Evolutionary conservation across 2,113 vertebrate species (phyloP).

Genomic region (Galeopterus variegatus): DNA sequence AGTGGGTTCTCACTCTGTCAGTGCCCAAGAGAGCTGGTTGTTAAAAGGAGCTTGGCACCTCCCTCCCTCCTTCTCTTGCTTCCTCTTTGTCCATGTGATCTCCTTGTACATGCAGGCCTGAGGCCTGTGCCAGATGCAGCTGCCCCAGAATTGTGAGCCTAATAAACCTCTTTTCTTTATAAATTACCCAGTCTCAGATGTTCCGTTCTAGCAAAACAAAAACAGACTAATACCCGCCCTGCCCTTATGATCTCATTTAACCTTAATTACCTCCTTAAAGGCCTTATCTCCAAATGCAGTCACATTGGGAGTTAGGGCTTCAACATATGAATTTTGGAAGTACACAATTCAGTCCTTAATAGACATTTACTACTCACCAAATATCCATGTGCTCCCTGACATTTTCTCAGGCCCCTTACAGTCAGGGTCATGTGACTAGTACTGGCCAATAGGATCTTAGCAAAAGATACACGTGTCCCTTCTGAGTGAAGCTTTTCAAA

Average conservation of each 20-base stretch:
- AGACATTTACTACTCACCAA: conserved; percentile 7
- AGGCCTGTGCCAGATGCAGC: too few species aligned
- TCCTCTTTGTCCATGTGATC: too few species aligned
- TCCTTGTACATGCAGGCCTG: too few species aligned
- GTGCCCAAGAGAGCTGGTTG: too few species aligned
- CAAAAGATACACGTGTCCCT: neutral
- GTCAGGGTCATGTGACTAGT: neutral
- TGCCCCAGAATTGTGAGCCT: too few species aligned
- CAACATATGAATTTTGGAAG: neutral
- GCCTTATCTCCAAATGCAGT: neutral
- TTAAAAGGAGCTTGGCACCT: too few species aligned
- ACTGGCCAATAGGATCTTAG: neutral
- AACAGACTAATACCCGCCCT: too few species aligned
- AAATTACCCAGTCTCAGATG: too few species aligned
- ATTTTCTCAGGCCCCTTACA: neutral
- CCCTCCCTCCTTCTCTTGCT: too few species aligned
- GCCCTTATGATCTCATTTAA: neutral
- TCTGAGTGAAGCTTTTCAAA: conserved; percentile 5
- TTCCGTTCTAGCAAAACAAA: too few species aligned
- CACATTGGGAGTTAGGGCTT: neutral
- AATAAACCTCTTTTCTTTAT: too few species aligned
- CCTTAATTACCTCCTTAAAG: neutral
- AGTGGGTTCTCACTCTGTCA: too few species aligned
- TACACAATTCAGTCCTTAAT: neutral
- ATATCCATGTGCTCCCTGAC: neutral